Evolutionary conservation across 2,113 vertebrate genomes (phyloP).

Genomic region (Verasper variegatus): DNA sequence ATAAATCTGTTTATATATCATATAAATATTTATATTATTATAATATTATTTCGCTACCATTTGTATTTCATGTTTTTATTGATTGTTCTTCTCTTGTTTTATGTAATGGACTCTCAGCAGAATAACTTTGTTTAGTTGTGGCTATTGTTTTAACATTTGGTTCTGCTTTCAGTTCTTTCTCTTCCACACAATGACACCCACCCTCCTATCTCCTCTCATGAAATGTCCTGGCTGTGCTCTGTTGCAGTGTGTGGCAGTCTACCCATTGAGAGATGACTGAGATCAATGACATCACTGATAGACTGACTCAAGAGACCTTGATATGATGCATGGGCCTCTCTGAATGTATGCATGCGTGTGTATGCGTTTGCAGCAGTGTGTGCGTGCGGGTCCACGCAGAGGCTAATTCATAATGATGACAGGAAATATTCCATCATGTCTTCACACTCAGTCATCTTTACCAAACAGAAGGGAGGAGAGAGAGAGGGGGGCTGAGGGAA

Average conservation of each 20-base stretch:
- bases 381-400: conserved; percentile 19
- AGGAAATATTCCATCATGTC: conserved; percentile 78
- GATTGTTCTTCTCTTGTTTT: neutral
- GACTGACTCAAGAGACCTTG: conserved; percentile 68
- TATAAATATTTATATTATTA: too few relatives aligned
- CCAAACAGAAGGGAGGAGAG: conserved; percentile 58
- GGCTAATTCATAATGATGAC: conserved; percentile 80
- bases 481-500: neutral
- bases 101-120: neutral
- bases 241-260: conserved; percentile 23
- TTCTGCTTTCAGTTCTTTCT: neutral
- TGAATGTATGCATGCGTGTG: conserved; percentile 10
- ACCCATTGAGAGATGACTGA: conserved; percentile 51
- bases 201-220: neutral
- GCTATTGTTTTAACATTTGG: neutral
- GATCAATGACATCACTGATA: conserved; percentile 69
- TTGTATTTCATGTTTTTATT: neutral
- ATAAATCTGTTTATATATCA: too few relatives aligned
- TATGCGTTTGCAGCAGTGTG: conserved; percentile 24
- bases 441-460: conserved; percentile 70
- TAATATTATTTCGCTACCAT: neutral
- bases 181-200: neutral
- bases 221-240: conserved; percentile 22
- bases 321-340: conserved; percentile 64
- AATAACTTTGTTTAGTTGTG: neutral